These are phyloP conservation scores for Melanotaenia maccullochi DNA, from an alignment of 2,797 vertebrate species.

Conservation along the genomic window DNA sequence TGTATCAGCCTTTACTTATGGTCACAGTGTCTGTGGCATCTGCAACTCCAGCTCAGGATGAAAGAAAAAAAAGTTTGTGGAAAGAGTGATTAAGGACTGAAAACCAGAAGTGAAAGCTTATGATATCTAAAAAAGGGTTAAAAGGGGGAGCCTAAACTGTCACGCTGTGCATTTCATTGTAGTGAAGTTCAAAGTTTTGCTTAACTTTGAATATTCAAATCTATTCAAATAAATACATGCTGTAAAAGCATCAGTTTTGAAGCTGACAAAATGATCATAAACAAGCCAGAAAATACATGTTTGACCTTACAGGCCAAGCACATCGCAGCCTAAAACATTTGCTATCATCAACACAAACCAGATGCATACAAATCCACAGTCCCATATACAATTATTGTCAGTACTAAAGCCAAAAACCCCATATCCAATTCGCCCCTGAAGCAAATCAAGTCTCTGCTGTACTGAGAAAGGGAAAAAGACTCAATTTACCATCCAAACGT, in stretches of 20 bases:
- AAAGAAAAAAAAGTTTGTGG: slow-evolving; percentile 45
- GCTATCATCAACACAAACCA: slow-evolving; percentile 10
- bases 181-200: slow-evolving; percentile 42
- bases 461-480: slow-evolving; percentile 46
- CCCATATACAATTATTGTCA: slow-evolving; percentile 10
- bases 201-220: slow-evolving; percentile 71
- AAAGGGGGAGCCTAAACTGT: neutral
- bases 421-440: slow-evolving; percentile 45
- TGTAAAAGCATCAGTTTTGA: slow-evolving; percentile 30
- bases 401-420: slow-evolving; percentile 19
- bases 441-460: slow-evolving; percentile 49
- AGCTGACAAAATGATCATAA: slow-evolving; percentile 26
- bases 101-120: slow-evolving; percentile 10
- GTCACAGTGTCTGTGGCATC: slow-evolving; percentile 27
- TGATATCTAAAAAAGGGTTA: slow-evolving; percentile 12
- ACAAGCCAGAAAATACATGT: slow-evolving; percentile 15
- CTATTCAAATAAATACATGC: slow-evolving; percentile 38
- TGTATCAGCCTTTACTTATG: slow-evolving; percentile 63
- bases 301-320: slow-evolving; percentile 11
- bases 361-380: slow-evolving; percentile 24
- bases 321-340: slow-evolving; percentile 25
- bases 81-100: slow-evolving; percentile 10
- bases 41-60: slow-evolving; percentile 51
- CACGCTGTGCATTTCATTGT: slow-evolving; percentile 2
- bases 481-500: slow-evolving; percentile 55